Evolutionary conservation across 2,888 invertebrate species (phyloP).

Genomic region (Helleia helle): DNA sequence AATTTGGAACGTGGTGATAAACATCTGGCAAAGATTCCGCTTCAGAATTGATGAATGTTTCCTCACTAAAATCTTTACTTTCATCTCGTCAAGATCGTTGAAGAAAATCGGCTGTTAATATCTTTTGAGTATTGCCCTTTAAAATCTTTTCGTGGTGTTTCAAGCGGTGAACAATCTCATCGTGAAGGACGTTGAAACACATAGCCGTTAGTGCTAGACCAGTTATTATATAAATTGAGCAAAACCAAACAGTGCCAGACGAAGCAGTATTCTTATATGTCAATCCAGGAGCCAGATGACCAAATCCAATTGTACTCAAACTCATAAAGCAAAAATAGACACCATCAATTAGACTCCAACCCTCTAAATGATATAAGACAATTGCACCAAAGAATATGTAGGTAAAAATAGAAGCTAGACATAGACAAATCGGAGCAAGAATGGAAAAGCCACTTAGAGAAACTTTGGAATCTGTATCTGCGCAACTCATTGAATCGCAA

Average conservation of each 20-base stretch:
- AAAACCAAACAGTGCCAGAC: conserved; percentile 88
- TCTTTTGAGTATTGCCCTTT: conserved; percentile 51
- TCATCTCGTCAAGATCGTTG: conserved; percentile 68
- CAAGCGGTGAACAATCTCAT: conserved; percentile 88
- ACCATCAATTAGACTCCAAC: conserved; percentile 93
- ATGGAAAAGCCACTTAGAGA: conserved; percentile 84
- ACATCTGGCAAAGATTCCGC: conserved; percentile 64
- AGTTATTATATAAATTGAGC: conserved; percentile 46
- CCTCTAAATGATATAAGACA: conserved; percentile 91
- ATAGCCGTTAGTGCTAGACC: conserved; percentile 10
- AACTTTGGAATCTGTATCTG: conserved; percentile 79
- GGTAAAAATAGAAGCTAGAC: conserved; percentile 89
- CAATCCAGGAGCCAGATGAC: conserved; percentile 85
- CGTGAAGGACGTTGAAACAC: conserved; percentile 82
- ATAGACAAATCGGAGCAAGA: conserved; percentile 90
- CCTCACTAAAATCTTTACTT: conserved; percentile 54
- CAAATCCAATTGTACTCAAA: conserved; percentile 93
- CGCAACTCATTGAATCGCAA: conserved; percentile 74
- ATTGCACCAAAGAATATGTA: conserved; percentile 94
- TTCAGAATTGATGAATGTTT: conserved; percentile 55
- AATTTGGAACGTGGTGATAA: conserved; percentile 53
- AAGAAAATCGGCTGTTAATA: conserved; percentile 55
- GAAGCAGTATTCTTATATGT: conserved; percentile 64
- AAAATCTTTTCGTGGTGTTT: conserved; percentile 73
- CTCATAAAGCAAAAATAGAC: conserved; percentile 98